Base-by-base conservation (phyloP, 2,888 invertebrate species). In the Hemaris fuciformis region DNA sequence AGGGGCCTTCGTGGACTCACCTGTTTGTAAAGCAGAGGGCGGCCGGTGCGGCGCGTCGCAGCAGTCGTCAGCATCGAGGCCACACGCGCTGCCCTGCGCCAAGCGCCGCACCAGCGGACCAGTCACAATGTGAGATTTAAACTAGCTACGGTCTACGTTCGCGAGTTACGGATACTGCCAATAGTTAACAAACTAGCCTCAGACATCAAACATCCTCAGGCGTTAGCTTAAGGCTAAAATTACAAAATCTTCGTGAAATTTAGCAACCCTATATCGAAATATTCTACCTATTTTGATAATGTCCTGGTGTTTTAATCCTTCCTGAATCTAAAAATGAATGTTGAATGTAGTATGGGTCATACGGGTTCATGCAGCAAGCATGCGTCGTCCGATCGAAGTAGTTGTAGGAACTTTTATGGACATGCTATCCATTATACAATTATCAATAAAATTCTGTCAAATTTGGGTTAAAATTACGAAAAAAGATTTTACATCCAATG, bases 61-160 rank as follows among this genome's bases (percentile, higher is more conserved):
- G 81, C 87, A 91, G 84, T 79, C 90, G 92, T 92, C 92, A 92
- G 91, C 91, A 92, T 73, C 85, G 84, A 77, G 85, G 88, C 91
- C 92, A 92, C 77, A 83, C 89, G 76, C 88, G 91, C 92, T 92
- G 89, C 77, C 92, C 92, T 92, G 91, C 91, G 91, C 85, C 91
- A 91, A 91, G 83, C 87, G 92, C 91, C 91, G 92, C 91, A 89
- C 87, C 90, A 90, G 91, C 91, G 92, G 91, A 91, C 90, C 88
- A 91, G 91, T 92, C 91, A 91, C 88, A 91, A 89, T 84, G 91
- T 92, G 90, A 91, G 92, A 89, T 87, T 87, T 81, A 81, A 89
- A 89, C 91, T 92, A 92, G 82, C 91, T 91, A 91, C 88, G 73
- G 76, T 74, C 88, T 88, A 85, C 77, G 76, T 87, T 85, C 77